These are phyloP conservation scores for Cryptus viduatorius DNA, from an alignment of 2,888 invertebrate genomes.

Conservation along the genomic window DNA sequence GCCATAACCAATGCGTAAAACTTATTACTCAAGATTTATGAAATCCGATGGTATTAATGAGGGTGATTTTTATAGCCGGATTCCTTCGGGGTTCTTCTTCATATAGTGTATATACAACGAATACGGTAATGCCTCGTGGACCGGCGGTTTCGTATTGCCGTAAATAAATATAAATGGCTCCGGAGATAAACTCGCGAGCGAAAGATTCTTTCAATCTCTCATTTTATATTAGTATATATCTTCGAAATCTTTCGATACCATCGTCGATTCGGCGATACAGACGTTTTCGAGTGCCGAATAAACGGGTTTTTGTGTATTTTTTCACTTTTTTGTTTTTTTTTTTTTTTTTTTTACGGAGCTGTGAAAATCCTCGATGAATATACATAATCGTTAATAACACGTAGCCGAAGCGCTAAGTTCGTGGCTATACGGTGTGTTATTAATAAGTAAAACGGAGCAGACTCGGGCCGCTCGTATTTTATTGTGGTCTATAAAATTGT, in stretches of 20 bases:
- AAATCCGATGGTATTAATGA: slow-evolving; percentile 81
- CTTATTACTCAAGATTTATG: slow-evolving; percentile 82
- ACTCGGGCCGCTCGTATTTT: slow-evolving; percentile 55
- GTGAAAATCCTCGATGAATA: not conserved
- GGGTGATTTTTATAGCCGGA: slow-evolving; percentile 75
- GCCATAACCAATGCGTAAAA: slow-evolving; percentile 80
- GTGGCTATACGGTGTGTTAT: not conserved
- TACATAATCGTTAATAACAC: not conserved
- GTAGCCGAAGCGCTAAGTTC: not conserved
- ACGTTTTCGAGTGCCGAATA: not conserved
- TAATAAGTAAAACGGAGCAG: slow-evolving; percentile 13
- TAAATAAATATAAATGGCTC: slow-evolving; percentile 68
- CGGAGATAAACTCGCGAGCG: slow-evolving; percentile 11
- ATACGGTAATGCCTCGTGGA: slow-evolving; percentile 16
- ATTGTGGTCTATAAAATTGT: slow-evolving; percentile 65
- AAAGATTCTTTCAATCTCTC: slow-evolving; percentile 24
- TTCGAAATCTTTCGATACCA: not conserved
- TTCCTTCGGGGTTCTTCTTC: slow-evolving; percentile 61
- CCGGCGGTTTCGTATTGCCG: slow-evolving; percentile 58
- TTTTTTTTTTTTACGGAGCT: not conserved
- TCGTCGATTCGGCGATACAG: slow-evolving; percentile 1
- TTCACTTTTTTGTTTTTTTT: too few species aligned
- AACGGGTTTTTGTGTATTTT: not conserved
- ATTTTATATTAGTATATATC: slow-evolving; percentile 7
- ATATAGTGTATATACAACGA: not conserved